A percentile compares a stretch with the other conserved stretches of the same genome.
phyloP scores from a whole-genome alignment of 2,888 invertebrate species.

The Rotaria sp. region DNA sequence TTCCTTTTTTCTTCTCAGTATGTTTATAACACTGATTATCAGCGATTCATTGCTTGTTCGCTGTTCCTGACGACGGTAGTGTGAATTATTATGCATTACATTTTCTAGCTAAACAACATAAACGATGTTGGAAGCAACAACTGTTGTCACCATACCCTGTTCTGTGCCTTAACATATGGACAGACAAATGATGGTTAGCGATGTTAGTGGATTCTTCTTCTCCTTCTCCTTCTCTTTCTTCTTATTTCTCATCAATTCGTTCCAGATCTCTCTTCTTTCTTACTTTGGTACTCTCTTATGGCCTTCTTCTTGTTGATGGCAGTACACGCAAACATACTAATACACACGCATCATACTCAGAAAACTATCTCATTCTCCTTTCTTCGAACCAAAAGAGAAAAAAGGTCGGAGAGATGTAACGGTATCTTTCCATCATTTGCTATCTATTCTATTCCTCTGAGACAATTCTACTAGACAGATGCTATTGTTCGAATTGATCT shows the following conservation, averaged over 20 bases:
- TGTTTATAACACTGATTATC: background rate
- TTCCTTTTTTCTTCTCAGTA: background rate
- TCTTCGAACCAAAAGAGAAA: background rate
- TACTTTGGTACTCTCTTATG: background rate
- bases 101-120: background rate
- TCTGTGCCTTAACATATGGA: background rate
- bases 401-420: conserved; percentile 1
- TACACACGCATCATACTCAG: background rate
- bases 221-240: background rate
- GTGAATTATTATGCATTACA: conserved; percentile 9
- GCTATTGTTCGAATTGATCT: conserved; percentile 15
- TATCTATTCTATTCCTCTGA: background rate
- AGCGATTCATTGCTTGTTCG: background rate
- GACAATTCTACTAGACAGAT: background rate
- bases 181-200: background rate
- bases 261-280: background rate
- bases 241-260: background rate
- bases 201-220: background rate
- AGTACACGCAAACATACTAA: background rate
- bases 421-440: background rate
- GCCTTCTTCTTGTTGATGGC: background rate
- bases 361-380: background rate
- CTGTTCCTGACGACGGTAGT: background rate
- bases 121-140: background rate
- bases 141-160: conserved; percentile 5